Base-by-base conservation (phyloP, 2,888 invertebrate genomes). In the Campoletis raptor region DNA sequence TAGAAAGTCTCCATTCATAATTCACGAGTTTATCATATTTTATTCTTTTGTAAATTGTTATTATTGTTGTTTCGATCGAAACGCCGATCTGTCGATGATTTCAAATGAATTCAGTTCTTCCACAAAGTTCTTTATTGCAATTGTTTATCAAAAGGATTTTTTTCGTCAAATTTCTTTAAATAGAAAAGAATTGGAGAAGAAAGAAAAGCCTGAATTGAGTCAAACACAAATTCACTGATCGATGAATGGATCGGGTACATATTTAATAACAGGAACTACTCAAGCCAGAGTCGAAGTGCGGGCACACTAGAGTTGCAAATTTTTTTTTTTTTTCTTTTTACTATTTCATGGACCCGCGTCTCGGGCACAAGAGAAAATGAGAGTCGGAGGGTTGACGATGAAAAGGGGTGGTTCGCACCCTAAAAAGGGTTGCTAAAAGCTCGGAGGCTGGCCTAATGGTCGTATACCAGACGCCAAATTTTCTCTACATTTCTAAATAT, bases 401-500 rank as follows among this genome's bases (percentile, higher is more conserved):
- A 64, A 40, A 18, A 66, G 37, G 42, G 64, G 52, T 21, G 36
- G 67, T 54, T 76, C 81, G 70, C 76, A 74, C 83, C 87, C 83
- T 76, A 83, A 90, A 90, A 92, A 90, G 91, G 91, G 92, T 92
- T 91, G 90, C 91, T 91, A 90, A 92, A 91, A 91, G 91, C 92
- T 89, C 85, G 70, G 80, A 82, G 85, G 76, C 88, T 67, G 30
- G 18, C 52, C 52, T 91, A 90, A 90, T 90, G 88, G 86, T 82
- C 78, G 37, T 30, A 18, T 61, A 70, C 24, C 61, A 52, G 76
- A 78, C 66, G 40, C 54, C 52, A 79, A 74, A 81, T 76, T 84
- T 81, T 54, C 57, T 73, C 36, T 37, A 12, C 76, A 57, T 76
- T 54, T 80, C 42, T 54, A 69, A 57, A 42, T 36, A 64, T 83